Percentiles rank a stretch among this genome's conserved stretches.
Evolutionary conservation across 2,113 vertebrate species (phyloP).

Genomic region (Myxocyprinus asiaticus): DNA sequence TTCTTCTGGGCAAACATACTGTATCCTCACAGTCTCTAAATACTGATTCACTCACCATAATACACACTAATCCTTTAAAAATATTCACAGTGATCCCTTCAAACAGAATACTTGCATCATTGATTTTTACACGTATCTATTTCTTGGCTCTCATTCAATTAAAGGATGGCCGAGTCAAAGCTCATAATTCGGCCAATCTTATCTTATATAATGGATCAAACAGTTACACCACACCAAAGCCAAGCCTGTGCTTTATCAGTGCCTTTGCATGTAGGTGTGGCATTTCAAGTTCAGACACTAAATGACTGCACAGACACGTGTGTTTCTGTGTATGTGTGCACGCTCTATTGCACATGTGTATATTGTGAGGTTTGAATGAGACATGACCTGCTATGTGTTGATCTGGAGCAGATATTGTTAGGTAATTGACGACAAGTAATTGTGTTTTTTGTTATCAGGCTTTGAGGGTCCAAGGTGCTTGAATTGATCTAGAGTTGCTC

Average conservation of each 20-base stretch:
- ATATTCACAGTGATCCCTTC: too few species aligned
- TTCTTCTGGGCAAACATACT: too few species aligned
- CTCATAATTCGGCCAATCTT: background rate
- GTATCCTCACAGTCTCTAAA: too few species aligned
- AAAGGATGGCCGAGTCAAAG: too few species aligned
- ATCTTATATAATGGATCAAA: conserved; percentile 35
- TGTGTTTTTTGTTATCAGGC: conserved; percentile 38
- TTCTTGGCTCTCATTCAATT: too few species aligned
- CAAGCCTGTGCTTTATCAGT: conserved; percentile 37
- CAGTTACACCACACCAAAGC: conserved; percentile 22
- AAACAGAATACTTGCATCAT: too few species aligned
- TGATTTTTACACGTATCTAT: too few species aligned
- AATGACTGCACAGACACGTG: background rate
- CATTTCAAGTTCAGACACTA: conserved; percentile 27
- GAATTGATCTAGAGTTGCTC: conserved; percentile 1
- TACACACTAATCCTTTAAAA: too few species aligned
- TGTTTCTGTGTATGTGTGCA: background rate
- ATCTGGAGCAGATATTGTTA: background rate
- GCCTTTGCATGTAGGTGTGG: conserved; percentile 9
- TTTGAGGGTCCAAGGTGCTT: conserved; percentile 9
- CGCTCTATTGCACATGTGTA: background rate
- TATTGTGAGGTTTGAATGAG: background rate
- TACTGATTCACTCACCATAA: too few species aligned
- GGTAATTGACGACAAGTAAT: conserved; percentile 36
- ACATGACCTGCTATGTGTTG: background rate